Percentiles rank a stretch among this genome's conserved stretches.
phyloP scores from a whole-genome alignment of 1,140 invertebrate species.

The Drosophila novamexicana region DNA sequence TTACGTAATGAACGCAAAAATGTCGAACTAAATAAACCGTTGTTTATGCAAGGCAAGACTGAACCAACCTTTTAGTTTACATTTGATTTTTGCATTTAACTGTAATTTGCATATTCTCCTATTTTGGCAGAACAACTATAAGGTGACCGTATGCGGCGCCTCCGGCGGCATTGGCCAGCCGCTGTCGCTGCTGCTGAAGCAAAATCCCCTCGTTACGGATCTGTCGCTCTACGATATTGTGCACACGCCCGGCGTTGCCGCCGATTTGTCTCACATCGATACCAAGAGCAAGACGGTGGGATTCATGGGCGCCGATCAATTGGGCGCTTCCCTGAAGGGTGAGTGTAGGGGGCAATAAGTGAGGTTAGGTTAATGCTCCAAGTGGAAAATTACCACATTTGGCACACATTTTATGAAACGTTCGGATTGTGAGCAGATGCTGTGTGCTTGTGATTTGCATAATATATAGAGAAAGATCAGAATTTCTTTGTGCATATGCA shows the following conservation, averaged over 20 bases:
- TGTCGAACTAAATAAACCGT: not conserved
- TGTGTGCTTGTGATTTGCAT: slow-evolving; percentile 9
- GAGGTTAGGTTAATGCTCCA: slow-evolving; percentile 55
- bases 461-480: not conserved
- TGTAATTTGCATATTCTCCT: not conserved
- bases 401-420: not conserved
- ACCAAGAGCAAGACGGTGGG: slow-evolving; percentile 93
- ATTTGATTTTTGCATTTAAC: not conserved
- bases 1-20: slow-evolving; percentile 58
- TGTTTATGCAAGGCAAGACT: not conserved
- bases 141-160: slow-evolving; percentile 98
- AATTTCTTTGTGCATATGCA: not conserved
- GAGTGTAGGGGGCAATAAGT: slow-evolving; percentile 62
- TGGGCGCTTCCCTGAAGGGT: slow-evolving; percentile 87
- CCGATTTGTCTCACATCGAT: slow-evolving; percentile 99
- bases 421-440: not conserved
- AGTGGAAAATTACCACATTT: slow-evolving; percentile 40
- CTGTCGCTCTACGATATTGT: slow-evolving; percentile 98
- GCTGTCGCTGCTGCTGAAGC: slow-evolving; percentile 97
- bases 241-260: slow-evolving; percentile 98
- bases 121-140: slow-evolving; percentile 85
- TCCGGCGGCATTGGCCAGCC: slow-evolving; percentile 99
- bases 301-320: slow-evolving; percentile 90
- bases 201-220: slow-evolving; percentile 92
- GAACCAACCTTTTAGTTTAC: not conserved